Evolutionary conservation across 2,888 invertebrate species (phyloP), one percentile per base, ranked within the genome.

Genomic region (Spodoptera exigua): DNA sequence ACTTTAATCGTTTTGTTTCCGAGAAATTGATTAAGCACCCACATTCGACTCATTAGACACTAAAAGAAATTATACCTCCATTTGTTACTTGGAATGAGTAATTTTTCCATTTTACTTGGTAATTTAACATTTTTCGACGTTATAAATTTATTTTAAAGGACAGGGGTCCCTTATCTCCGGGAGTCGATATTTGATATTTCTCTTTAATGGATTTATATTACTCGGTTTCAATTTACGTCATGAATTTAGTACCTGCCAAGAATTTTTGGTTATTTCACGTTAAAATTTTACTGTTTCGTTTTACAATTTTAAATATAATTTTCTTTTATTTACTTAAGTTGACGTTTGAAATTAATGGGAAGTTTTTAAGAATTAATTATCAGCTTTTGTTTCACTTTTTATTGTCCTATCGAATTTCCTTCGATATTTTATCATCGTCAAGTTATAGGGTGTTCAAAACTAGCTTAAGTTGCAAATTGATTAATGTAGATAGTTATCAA

Each of bases 1-100:
- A 82, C 78, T 89, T 88, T 84, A 87, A 89, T 87, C 88, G 88
- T 87, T 87, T 85, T 85, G 80, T 87, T 85, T 84, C 80, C 82
- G 75, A 80, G 79, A 81, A 84, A 86, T 88, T 89, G 88, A 89
- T 88, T 85, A 84, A 88, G 82, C 74, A 79, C 81, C 76, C 76
- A 72, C 78, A 79, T 81, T 81, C 73, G 71, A 76, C 78, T 80
- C 76, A 79, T 81, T 81, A 83, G 72, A 69, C 64, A 66, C 61
- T 48, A 61, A 70, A 73, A 67, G 62, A 75, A 66, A 73, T 78
- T 78, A 73, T 68, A 73, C 69, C 65, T 57, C 72, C 76, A 75
- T 80, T 79, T 74, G 58, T 70, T 68, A 73, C 52, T 53, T 58
- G 51, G 63, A 77, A 78, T 76, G 70, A 70, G 65, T 73, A 73